phyloP scores from a whole-genome alignment of 2,113 vertebrate genomes.

The Electrona antarctica region DNA sequence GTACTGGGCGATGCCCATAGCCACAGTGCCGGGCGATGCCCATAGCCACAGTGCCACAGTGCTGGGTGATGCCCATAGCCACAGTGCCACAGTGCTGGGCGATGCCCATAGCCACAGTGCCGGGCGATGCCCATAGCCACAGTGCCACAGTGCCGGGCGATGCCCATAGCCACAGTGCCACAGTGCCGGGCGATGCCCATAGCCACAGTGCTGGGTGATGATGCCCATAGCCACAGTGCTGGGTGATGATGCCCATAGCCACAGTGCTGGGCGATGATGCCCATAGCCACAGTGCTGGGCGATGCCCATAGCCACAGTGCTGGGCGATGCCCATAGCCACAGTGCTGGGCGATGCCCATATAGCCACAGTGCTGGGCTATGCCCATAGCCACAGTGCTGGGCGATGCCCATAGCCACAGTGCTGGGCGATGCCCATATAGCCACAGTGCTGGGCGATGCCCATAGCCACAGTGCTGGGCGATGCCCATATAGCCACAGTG shows the following conservation, averaged over 20 bases:
- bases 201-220: background rate
- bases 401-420: conserved; percentile 5
- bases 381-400: background rate
- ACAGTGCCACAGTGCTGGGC: background rate
- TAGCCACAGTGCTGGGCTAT: conserved; percentile 6
- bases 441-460: conserved; percentile 3
- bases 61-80: conserved; percentile 1
- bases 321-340: conserved; percentile 2
- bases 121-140: conserved; percentile 1
- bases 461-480: too few species aligned
- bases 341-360: too few species aligned
- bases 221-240: background rate
- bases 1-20: background rate
- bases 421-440: too few species aligned
- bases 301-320: conserved; percentile 3
- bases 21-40: background rate
- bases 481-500: too few species aligned
- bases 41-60: background rate
- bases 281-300: background rate
- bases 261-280: conserved; percentile 3
- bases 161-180: background rate
- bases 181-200: conserved; percentile 1
- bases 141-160: background rate
- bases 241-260: conserved; percentile 1
- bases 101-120: background rate